These are phyloP conservation scores for Agrotis segetum DNA, from an alignment of 2,888 invertebrate species.

Conservation along the genomic window DNA sequence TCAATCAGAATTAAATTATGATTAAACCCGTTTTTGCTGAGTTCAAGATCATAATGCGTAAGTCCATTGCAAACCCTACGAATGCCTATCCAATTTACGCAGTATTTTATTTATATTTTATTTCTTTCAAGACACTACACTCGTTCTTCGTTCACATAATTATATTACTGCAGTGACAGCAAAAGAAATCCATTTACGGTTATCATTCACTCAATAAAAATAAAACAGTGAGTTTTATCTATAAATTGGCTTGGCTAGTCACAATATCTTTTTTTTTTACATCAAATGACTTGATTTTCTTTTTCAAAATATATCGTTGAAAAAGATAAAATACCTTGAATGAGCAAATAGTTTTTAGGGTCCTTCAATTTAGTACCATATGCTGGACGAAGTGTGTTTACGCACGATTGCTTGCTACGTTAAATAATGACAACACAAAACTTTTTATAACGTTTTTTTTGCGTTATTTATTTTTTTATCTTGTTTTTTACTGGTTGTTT, in stretches of 20 bases:
- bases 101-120: constrained; percentile 38
- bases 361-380: constrained; percentile 40
- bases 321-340: constrained; percentile 20
- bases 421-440: constrained; percentile 38
- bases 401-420: constrained; percentile 29
- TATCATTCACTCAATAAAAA: constrained; percentile 33
- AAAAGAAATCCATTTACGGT: constrained; percentile 40
- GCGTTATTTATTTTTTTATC: neutral
- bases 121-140: constrained; percentile 35
- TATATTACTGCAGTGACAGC: constrained; percentile 52
- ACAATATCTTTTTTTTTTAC: constrained; percentile 18
- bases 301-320: constrained; percentile 1
- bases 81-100: constrained; percentile 44
- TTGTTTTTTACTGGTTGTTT: constrained; percentile 3
- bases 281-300: neutral
- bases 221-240: constrained; percentile 25
- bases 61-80: constrained; percentile 35
- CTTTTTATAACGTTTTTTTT: constrained; percentile 17
- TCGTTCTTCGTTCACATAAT: constrained; percentile 29
- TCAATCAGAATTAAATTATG: constrained; percentile 42
- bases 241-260: constrained; percentile 9
- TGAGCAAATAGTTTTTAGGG: constrained; percentile 42
- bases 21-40: constrained; percentile 37
- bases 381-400: constrained; percentile 43
- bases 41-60: constrained; percentile 26